Percentiles rank a stretch among this genome's conserved stretches.
phyloP scores from a whole-genome alignment of 2,797 vertebrate genomes.

The Merluccius polli region DNA sequence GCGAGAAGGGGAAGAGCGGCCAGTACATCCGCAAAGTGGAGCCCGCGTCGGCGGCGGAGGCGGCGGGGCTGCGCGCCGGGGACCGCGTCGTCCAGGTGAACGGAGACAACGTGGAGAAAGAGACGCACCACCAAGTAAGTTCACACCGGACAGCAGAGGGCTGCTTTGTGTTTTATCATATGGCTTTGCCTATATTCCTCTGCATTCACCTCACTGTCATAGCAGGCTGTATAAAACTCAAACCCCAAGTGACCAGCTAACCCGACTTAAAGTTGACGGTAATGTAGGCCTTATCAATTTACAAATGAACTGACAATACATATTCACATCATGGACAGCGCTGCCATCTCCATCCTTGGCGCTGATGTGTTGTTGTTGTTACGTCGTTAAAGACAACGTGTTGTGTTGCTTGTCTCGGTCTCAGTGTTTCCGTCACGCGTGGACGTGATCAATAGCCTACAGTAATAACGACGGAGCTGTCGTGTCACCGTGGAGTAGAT shows the following conservation, averaged over 20 bases:
- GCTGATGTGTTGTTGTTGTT: neutral
- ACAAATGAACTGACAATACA: neutral
- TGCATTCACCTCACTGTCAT: too few relatives aligned
- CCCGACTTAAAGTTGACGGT: neutral
- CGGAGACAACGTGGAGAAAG: slow-evolving; percentile 88
- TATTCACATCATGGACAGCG: too few relatives aligned
- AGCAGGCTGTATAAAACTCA: too few relatives aligned
- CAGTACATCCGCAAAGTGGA: slow-evolving; percentile 96
- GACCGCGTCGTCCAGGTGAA: slow-evolving; percentile 92
- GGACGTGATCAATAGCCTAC: neutral
- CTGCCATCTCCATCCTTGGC: too few relatives aligned
- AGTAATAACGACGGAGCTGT: neutral
- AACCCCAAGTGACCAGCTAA: neutral
- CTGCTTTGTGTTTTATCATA: too few relatives aligned
- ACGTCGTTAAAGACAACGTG: neutral
- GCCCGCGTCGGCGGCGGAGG: slow-evolving; percentile 85
- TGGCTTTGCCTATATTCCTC: neutral
- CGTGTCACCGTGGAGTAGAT: too few relatives aligned
- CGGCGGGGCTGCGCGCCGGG: slow-evolving; percentile 83
- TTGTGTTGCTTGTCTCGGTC: neutral
- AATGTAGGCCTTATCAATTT: neutral
- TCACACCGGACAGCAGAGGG: too few relatives aligned
- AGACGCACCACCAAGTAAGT: slow-evolving; percentile 93
- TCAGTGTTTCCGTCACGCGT: neutral
- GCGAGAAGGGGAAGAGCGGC: slow-evolving; percentile 94